These are phyloP conservation scores for Ia io DNA, from an alignment of 2,113 vertebrate species.

Conservation along the genomic window DNA sequence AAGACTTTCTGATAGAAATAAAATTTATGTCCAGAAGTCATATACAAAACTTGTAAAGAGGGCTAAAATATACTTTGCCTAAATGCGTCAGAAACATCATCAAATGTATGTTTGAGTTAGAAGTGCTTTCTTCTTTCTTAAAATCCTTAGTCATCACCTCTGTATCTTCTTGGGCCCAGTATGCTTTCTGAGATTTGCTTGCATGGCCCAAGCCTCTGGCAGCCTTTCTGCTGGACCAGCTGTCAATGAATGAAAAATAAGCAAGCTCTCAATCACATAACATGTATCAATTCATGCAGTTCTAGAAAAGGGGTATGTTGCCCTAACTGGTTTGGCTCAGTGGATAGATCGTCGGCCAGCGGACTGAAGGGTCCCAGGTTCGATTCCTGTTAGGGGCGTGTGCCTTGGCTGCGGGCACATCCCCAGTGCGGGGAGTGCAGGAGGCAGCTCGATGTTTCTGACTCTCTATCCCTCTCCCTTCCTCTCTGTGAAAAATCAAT, in stretches of 20 bases:
- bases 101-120: background rate
- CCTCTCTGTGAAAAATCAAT: too few species aligned
- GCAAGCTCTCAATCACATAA: background rate
- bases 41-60: background rate
- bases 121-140: background rate
- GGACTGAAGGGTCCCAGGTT: too few species aligned
- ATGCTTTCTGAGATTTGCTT: conserved; percentile 40
- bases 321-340: too few species aligned
- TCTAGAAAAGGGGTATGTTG: conserved; percentile 59
- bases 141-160: conserved; percentile 15
- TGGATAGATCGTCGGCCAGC: too few species aligned
- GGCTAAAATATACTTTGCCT: background rate
- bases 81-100: background rate
- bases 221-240: conserved; percentile 48
- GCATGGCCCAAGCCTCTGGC: conserved; percentile 24
- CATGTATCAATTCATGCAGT: background rate
- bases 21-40: conserved; percentile 3
- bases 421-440: too few species aligned
- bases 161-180: background rate
- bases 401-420: too few species aligned
- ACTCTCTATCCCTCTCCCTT: too few species aligned
- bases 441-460: too few species aligned
- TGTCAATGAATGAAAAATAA: conserved; percentile 65
- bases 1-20: background rate
- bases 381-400: too few species aligned